Conservation (phyloP, 2,888 invertebrate genomes). For the Ganaspis brasiliensis region DNA sequence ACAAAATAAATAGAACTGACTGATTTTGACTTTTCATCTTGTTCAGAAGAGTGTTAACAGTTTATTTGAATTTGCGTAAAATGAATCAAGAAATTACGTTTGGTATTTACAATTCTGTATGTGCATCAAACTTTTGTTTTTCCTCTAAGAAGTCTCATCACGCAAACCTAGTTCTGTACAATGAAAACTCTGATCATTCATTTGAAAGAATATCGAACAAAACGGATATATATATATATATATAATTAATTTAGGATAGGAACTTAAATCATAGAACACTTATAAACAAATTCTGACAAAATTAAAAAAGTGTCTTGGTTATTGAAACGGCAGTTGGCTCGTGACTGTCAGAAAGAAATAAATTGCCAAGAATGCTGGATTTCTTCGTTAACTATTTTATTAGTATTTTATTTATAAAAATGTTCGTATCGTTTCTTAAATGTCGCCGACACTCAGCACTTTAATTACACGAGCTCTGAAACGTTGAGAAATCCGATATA, state of each 20-base stretch:
- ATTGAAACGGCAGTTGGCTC: background rate
- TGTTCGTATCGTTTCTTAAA: conserved; percentile 70
- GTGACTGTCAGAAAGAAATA: conserved; percentile 61
- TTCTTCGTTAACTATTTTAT: conserved; percentile 75
- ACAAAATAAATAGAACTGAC: conserved; percentile 36
- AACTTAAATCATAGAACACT: background rate
- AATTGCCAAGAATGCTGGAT: conserved; percentile 66
- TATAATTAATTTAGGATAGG: background rate
- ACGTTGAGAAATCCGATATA: conserved; percentile 21
- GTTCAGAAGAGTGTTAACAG: conserved; percentile 40
- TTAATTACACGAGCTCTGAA: conserved; percentile 36
- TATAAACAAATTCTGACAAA: conserved; percentile 13
- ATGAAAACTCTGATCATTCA: conserved; percentile 38
- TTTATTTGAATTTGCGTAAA: conserved; percentile 61
- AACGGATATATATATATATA: too few relatives aligned
- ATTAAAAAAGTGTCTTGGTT: background rate
- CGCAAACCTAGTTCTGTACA: conserved; percentile 37
- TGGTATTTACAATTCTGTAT: conserved; percentile 42
- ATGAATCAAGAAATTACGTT: conserved; percentile 70
- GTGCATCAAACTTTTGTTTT: conserved; percentile 22
- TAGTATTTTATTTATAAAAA: conserved; percentile 77
- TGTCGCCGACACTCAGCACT: conserved; percentile 58
- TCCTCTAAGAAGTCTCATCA: conserved; percentile 22
- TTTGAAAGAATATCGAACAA: background rate
- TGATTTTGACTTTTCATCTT: background rate